phyloP scores from a whole-genome alignment of 2,113 vertebrate genomes.

The Cynopterus brachyotis region DNA sequence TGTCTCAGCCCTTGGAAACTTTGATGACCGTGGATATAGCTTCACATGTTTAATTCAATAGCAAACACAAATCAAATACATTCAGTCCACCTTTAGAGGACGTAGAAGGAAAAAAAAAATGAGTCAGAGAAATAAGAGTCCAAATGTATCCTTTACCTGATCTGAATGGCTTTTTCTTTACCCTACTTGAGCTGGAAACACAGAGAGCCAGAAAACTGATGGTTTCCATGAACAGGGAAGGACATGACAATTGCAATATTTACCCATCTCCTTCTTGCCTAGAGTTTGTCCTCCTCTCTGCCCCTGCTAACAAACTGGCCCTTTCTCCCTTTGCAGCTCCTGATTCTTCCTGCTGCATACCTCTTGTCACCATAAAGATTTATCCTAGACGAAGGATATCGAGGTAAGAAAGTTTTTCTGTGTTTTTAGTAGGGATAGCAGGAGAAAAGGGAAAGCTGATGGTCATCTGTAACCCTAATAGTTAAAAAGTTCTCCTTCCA shows the following conservation, averaged over 20 bases:
- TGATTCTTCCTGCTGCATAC: background rate
- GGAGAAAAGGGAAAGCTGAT: background rate
- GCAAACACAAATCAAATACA: background rate
- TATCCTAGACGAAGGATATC: background rate
- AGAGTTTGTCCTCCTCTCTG: background rate
- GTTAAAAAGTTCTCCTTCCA: slow-evolving; percentile 14
- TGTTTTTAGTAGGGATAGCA: background rate
- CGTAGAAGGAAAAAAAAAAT: background rate
- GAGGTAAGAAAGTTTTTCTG: background rate
- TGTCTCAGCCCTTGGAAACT: background rate
- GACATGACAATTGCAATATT: background rate
- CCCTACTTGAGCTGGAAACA: background rate
- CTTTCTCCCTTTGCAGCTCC: background rate
- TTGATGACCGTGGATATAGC: background rate
- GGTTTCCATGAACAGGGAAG: background rate
- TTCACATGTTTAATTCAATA: background rate
- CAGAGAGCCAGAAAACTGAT: background rate
- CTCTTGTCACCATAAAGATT: background rate
- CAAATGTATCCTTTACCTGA: background rate
- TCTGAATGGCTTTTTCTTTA: background rate
- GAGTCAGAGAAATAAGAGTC: background rate
- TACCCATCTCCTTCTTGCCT: background rate
- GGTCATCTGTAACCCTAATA: background rate
- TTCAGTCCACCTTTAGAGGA: background rate
- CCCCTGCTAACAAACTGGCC: background rate